These are phyloP conservation scores for Halichondria panicea DNA, from an alignment of 37 sponge, comb jelly and placozoan species.

Conservation along the genomic window DNA sequence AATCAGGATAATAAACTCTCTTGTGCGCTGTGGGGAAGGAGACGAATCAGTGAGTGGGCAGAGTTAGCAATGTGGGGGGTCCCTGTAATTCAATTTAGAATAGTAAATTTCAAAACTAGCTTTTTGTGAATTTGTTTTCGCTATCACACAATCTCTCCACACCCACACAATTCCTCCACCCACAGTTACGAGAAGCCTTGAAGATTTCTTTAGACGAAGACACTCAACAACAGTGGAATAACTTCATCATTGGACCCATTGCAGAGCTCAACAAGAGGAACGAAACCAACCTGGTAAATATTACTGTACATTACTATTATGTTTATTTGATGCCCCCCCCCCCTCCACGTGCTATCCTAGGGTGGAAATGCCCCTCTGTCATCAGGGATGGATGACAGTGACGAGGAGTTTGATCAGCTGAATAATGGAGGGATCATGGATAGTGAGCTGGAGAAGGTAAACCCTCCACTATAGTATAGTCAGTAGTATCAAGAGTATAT, in stretches of 20 bases:
- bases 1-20: constrained; percentile 41
- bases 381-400: constrained; percentile 71
- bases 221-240: constrained; percentile 46
- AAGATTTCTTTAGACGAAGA: constrained; percentile 37
- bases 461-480: neutral
- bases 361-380: constrained; percentile 67
- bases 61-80: neutral
- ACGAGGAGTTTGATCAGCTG: constrained; percentile 64
- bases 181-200: neutral
- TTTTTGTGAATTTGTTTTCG: neutral
- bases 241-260: constrained; percentile 61
- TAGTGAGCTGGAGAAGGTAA: constrained; percentile 62
- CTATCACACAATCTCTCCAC: neutral
- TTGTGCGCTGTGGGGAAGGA: constrained; percentile 15
- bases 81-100: neutral
- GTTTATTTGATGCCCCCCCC: neutral
- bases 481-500: too few relatives aligned
- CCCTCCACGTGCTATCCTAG: constrained; percentile 12
- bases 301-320: neutral
- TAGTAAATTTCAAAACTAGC: neutral
- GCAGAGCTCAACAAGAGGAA: constrained; percentile 66
- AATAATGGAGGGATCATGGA: constrained; percentile 12
- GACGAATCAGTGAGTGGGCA: neutral
- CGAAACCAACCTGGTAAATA: constrained; percentile 59
- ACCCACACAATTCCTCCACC: neutral